Evolutionary conservation across 2,888 invertebrate species (phyloP).

Genomic region (Panorpa germanica): DNA sequence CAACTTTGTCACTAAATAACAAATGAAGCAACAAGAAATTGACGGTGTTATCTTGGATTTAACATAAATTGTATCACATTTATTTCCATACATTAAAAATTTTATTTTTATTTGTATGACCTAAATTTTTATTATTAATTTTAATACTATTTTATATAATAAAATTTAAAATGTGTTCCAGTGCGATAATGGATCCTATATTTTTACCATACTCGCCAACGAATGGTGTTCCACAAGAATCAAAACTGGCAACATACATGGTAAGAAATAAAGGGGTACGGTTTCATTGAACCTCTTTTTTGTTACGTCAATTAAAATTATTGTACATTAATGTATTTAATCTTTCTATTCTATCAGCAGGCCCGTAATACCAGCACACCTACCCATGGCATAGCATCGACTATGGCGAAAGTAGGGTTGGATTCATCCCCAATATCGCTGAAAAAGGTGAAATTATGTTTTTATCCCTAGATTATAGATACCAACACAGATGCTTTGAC

Average conservation of each 20-base stretch:
- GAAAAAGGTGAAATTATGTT: slow-evolving; percentile 24
- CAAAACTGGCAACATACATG: slow-evolving; percentile 72
- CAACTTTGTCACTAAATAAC: no score
- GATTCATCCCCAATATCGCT: slow-evolving; percentile 22
- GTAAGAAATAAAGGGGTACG: slow-evolving; percentile 25
- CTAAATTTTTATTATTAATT: no score
- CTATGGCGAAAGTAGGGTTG: slow-evolving; percentile 22
- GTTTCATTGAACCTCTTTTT: slow-evolving; percentile 4
- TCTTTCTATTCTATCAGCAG: slow-evolving; percentile 16
- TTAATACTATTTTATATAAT: no score
- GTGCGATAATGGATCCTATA: slow-evolving; percentile 52
- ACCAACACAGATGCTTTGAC: slow-evolving; percentile 3
- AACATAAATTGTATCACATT: no score
- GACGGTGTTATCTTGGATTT: no score
- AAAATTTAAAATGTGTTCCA: no score
- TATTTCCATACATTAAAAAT: no score
- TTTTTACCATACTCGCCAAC: slow-evolving; percentile 46
- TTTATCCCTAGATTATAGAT: neutral
- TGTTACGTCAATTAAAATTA: slow-evolving; percentile 5
- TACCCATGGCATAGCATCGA: slow-evolving; percentile 21
- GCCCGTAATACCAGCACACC: slow-evolving; percentile 24
- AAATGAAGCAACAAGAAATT: no score
- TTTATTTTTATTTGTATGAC: no score
- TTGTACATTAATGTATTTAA: slow-evolving; percentile 6
- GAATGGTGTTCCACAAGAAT: slow-evolving; percentile 64